phyloP scores from a whole-genome alignment of 2,113 vertebrate genomes.

The Crotalus viridis region DNA sequence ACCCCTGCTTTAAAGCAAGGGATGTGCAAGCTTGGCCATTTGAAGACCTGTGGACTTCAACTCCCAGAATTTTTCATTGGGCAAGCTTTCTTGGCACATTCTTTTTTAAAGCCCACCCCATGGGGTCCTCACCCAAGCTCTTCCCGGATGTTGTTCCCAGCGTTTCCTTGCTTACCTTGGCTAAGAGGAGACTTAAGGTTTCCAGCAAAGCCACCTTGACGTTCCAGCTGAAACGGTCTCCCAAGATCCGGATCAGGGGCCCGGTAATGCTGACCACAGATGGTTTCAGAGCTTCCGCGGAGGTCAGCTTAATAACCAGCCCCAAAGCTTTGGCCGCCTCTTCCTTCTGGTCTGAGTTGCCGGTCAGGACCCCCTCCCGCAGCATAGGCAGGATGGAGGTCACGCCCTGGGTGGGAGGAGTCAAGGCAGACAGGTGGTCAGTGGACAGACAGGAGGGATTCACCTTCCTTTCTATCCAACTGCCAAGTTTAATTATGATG shows the following conservation, averaged over 20 bases:
- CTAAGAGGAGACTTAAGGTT: conserved; percentile 90
- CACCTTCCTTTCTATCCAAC: conserved; percentile 38
- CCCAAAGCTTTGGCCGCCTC: conserved; percentile 94
- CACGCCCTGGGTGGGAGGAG: conserved; percentile 80
- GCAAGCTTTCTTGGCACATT: no score
- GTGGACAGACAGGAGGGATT: neutral
- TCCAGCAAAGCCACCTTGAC: conserved; percentile 95
- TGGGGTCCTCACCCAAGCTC: neutral
- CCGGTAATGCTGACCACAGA: conserved; percentile 97
- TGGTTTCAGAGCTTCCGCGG: conserved; percentile 90
- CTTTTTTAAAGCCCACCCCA: no score
- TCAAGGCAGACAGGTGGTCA: neutral
- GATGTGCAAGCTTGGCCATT: no score
- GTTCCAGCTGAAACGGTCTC: conserved; percentile 92
- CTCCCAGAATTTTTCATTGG: no score
- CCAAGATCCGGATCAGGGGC: conserved; percentile 94
- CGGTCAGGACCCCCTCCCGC: conserved; percentile 92
- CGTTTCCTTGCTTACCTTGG: conserved; percentile 77
- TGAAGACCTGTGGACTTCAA: no score
- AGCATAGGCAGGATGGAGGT: conserved; percentile 94
- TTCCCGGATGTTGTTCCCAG: neutral
- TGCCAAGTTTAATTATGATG: neutral
- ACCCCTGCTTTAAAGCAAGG: no score
- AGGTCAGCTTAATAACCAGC: conserved; percentile 90
- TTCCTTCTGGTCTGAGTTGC: conserved; percentile 95